Conservation (phyloP, 2,113 vertebrate genomes). For the Formicarius rufipectus region DNA sequence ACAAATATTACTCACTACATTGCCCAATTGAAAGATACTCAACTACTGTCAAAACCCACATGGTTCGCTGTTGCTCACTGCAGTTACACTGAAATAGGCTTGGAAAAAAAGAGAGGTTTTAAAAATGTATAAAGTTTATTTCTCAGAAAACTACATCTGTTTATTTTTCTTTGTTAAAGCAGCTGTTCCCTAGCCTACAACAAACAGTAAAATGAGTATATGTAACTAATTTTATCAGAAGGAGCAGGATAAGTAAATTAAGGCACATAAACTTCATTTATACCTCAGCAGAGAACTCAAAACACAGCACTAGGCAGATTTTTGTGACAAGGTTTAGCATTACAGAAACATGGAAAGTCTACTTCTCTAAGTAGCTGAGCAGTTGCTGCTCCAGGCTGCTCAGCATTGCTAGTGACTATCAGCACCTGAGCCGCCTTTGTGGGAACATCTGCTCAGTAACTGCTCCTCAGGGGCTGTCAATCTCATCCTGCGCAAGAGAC, state of each 20-base stretch:
- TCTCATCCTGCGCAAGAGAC: background rate
- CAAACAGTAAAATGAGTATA: background rate
- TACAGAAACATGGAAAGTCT: accelerated
- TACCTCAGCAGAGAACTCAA: background rate
- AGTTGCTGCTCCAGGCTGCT: background rate
- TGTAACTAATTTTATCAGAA: background rate
- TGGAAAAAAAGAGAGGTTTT: background rate
- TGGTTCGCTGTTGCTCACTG: background rate
- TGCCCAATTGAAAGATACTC: background rate
- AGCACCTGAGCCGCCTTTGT: background rate
- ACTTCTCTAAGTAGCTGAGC: background rate
- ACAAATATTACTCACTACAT: background rate
- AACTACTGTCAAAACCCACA: background rate
- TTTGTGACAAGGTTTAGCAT: background rate
- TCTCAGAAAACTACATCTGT: background rate
- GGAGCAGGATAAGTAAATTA: background rate
- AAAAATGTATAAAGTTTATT: background rate
- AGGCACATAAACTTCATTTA: background rate
- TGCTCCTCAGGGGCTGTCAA: background rate
- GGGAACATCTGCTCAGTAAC: background rate
- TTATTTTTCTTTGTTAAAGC: background rate
- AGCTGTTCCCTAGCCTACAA: background rate
- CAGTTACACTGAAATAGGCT: background rate
- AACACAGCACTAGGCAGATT: background rate
- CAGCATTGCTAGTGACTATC: background rate